These are phyloP conservation scores for Hapalemur alaotrensis DNA, from an alignment of 2,797 vertebrate genomes.

Conservation along the genomic window DNA sequence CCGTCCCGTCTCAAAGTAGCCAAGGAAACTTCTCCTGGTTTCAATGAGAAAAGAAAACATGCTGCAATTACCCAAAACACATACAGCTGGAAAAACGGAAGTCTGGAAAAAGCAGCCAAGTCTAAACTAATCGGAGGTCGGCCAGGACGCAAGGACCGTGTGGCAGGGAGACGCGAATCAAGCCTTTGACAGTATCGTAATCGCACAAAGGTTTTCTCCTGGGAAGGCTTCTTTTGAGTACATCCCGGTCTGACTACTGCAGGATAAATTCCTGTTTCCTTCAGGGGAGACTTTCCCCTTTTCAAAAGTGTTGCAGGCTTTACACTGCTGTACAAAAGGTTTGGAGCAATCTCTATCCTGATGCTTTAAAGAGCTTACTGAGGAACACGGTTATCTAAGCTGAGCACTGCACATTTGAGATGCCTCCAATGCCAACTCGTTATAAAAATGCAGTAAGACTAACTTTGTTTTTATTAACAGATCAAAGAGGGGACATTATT, in stretches of 20 bases:
- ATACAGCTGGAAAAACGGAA: background rate
- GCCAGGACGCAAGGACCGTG: background rate
- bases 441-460: background rate
- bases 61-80: background rate
- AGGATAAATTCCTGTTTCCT: background rate
- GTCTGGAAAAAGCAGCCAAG: background rate
- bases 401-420: background rate
- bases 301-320: background rate
- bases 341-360: background rate
- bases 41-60: background rate
- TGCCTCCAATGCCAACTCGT: fast-evolving
- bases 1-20: background rate
- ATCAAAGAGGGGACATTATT: no score
- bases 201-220: fast-evolving
- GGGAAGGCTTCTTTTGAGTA: background rate
- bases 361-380: background rate
- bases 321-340: background rate
- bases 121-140: no score
- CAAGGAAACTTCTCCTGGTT: background rate
- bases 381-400: background rate
- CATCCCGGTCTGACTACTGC: no score
- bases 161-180: background rate
- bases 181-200: background rate
- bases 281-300: background rate
- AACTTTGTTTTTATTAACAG: background rate